Conservation (phyloP, 2,888 invertebrate species). For the Proisotoma minuta region DNA sequence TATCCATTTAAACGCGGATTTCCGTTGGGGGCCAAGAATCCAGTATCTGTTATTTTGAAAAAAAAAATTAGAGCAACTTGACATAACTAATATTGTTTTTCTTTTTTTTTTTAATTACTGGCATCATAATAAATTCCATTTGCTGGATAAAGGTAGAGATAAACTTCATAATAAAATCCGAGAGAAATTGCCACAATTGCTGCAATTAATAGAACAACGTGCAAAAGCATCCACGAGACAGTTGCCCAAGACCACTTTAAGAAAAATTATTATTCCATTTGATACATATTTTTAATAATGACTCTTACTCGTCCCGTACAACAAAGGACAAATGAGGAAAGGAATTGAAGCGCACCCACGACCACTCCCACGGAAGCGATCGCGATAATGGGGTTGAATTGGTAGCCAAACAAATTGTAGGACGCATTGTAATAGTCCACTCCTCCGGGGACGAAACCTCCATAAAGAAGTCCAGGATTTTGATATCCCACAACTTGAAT, state of each 20-base stretch:
- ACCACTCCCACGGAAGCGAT: constrained; percentile 26
- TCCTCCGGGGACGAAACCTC: constrained; percentile 21
- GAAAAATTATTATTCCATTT: background rate
- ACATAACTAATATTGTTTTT: too few relatives aligned
- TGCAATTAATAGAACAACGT: constrained; percentile 30
- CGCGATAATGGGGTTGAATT: constrained; percentile 33
- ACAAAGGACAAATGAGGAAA: constrained; percentile 30
- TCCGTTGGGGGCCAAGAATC: constrained; percentile 1
- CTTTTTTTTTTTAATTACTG: too few relatives aligned
- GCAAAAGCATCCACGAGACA: constrained; percentile 28
- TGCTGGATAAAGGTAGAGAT: constrained; percentile 31
- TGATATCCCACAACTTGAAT: constrained; percentile 28
- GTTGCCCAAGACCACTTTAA: constrained; percentile 26
- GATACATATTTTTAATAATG: constrained; percentile 1
- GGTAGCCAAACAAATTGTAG: constrained; percentile 37
- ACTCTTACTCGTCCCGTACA: constrained; percentile 28
- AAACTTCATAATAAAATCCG: constrained; percentile 37
- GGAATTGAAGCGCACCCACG: constrained; percentile 29
- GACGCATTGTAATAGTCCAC: constrained; percentile 31
- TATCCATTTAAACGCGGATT: constrained; percentile 4
- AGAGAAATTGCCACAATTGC: constrained; percentile 33
- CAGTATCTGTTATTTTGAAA: too few relatives aligned
- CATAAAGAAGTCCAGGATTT: constrained; percentile 30
- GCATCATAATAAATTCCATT: constrained; percentile 26
- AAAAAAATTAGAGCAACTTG: too few relatives aligned